Conservation (phyloP, 2,113 vertebrate species). For the Oreotrochilus melanogaster region DNA sequence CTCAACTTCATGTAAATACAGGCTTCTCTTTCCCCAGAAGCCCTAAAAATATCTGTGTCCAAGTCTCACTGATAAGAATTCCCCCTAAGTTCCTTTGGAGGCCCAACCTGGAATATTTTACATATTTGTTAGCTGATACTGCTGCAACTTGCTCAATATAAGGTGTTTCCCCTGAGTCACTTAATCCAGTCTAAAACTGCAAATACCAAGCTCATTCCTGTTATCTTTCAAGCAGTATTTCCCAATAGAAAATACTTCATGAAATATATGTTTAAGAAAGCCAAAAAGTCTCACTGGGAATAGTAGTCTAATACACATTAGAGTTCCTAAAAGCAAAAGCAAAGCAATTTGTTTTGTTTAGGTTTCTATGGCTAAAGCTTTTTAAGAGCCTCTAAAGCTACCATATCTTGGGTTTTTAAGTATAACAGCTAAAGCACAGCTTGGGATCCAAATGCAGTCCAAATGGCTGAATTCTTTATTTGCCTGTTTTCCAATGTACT, state of each 20-base stretch:
- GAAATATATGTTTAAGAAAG: not conserved
- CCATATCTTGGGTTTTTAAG: not conserved
- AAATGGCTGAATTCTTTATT: not conserved
- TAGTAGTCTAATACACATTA: not conserved
- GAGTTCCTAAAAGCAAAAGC: not conserved
- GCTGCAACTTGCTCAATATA: not conserved
- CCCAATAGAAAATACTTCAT: not conserved
- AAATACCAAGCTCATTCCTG: not conserved
- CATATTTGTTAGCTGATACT: slow-evolving; percentile 17
- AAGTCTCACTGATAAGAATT: slow-evolving; percentile 22
- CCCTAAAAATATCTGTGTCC: not conserved
- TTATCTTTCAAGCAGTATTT: not conserved
- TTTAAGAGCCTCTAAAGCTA: slow-evolving; percentile 35
- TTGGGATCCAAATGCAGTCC: not conserved
- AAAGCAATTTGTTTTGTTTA: slow-evolving; percentile 28
- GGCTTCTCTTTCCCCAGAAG: not conserved
- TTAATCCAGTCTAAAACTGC: not conserved
- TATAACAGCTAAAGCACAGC: slow-evolving; percentile 18
- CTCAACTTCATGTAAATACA: not conserved
- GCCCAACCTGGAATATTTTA: not conserved
- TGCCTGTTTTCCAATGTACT: not conserved
- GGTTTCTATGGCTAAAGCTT: slow-evolving; percentile 12
- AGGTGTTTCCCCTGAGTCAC: not conserved
- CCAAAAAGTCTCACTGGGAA: not conserved
- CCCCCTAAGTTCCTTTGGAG: not conserved